These are phyloP conservation scores for Orthonychiurus folsomi DNA, from an alignment of 2,888 invertebrate genomes.

Conservation along the genomic window DNA sequence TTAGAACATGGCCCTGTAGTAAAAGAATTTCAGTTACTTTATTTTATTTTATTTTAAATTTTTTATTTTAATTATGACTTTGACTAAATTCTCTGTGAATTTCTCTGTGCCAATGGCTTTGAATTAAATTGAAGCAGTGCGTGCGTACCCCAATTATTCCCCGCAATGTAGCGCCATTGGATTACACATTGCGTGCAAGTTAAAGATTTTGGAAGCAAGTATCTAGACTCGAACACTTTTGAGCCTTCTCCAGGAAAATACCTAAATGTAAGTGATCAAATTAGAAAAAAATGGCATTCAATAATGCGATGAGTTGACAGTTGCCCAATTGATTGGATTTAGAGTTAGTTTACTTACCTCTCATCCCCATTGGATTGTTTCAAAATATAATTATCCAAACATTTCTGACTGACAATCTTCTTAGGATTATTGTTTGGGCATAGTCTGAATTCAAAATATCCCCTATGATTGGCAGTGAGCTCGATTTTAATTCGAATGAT, in stretches of 20 bases:
- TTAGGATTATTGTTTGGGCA: slow-evolving; percentile 58
- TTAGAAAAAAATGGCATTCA: slow-evolving; percentile 5
- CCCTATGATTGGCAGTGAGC: slow-evolving; percentile 77
- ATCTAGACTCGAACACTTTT: slow-evolving; percentile 66
- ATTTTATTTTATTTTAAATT: too few relatives aligned
- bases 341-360: slow-evolving; percentile 27
- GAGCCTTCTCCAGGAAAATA: slow-evolving; percentile 57
- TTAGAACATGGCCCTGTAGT: slow-evolving; percentile 25
- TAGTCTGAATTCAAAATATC: slow-evolving; percentile 74
- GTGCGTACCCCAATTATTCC: slow-evolving; percentile 67
- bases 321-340: background rate
- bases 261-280: slow-evolving; percentile 37
- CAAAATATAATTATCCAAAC: slow-evolving; percentile 64
- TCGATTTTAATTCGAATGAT: slow-evolving; percentile 66
- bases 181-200: slow-evolving; percentile 68
- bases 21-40: too few relatives aligned
- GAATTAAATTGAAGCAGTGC: background rate
- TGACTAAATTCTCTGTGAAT: too few relatives aligned
- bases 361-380: slow-evolving; percentile 47
- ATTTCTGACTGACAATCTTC: slow-evolving; percentile 61
- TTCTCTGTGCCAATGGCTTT: too few relatives aligned
- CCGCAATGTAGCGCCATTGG: slow-evolving; percentile 82
- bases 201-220: slow-evolving; percentile 56
- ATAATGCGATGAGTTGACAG: background rate
- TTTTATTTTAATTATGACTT: background rate